Evolutionary conservation across 2,113 vertebrate species (phyloP).

Genomic region (Tringa solitaria): DNA sequence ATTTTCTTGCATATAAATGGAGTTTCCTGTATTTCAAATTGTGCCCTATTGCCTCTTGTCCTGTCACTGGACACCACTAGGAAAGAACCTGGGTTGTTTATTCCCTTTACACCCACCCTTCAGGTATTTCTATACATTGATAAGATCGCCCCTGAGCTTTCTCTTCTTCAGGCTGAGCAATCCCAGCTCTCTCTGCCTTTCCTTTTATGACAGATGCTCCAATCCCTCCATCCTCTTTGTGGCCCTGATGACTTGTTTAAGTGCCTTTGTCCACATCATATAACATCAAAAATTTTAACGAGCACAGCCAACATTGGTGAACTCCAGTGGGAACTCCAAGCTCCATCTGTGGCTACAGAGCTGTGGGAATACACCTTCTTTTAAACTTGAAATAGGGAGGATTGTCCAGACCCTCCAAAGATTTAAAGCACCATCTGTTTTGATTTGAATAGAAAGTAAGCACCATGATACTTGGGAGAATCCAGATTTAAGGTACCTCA

Average conservation of each 20-base stretch:
- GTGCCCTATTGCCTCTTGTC: not conserved
- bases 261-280: not conserved
- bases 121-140: not conserved
- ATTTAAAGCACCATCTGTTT: not conserved
- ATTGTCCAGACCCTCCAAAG: not conserved
- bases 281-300: not conserved
- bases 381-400: not conserved
- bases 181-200: not conserved
- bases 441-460: not conserved
- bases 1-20: not conserved
- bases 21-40: not conserved
- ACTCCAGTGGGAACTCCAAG: not conserved
- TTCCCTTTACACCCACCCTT: not conserved
- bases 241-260: not conserved
- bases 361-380: not conserved
- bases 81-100: not conserved
- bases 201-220: not conserved
- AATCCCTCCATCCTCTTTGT: not conserved
- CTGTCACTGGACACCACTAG: not conserved
- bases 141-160: not conserved
- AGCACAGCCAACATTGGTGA: not conserved
- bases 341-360: not conserved
- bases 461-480: not conserved
- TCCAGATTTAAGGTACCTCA: not conserved
- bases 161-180: not conserved